phyloP scores from a whole-genome alignment of 2,113 vertebrate species.

The Clarias batrachus region DNA sequence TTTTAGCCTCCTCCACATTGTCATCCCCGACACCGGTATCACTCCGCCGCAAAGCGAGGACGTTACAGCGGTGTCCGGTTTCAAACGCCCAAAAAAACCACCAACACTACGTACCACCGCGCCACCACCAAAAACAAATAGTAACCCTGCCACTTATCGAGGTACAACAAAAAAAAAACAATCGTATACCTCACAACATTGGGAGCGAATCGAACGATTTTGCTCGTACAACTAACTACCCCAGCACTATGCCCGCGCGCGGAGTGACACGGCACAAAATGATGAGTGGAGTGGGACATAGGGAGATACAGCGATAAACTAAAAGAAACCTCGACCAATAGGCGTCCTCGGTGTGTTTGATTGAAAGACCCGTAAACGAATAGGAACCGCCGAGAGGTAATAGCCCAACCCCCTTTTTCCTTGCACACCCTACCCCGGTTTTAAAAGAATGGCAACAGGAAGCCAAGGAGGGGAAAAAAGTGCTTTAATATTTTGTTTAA shows the following conservation, averaged over 20 bases:
- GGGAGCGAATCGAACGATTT: not conserved
- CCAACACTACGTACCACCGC: not conserved
- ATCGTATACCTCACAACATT: not conserved
- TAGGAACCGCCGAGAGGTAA: constrained; percentile 39
- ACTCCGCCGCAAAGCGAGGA: constrained; percentile 71
- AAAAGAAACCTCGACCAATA: constrained; percentile 67
- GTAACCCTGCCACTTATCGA: not conserved
- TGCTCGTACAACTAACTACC: constrained; percentile 30
- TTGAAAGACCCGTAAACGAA: constrained; percentile 56
- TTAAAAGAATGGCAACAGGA: constrained; percentile 57
- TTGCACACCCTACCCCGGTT: constrained; percentile 48
- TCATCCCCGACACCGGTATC: constrained; percentile 70
- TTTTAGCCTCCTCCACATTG: constrained; percentile 82
- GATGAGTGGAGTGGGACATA: constrained; percentile 59
- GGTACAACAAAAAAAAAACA: not conserved
- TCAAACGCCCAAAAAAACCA: constrained; percentile 54
- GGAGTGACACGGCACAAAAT: constrained; percentile 72
- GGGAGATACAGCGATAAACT: constrained; percentile 78
- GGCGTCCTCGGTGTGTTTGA: constrained; percentile 52
- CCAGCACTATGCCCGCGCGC: constrained; percentile 76
- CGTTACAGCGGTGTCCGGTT: constrained; percentile 72
- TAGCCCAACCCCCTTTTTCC: constrained; percentile 57
- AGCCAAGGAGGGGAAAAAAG: constrained; percentile 30
- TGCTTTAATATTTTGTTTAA: constrained; percentile 56
- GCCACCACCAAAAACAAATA: not conserved